These are phyloP conservation scores for Empidonax traillii DNA, from an alignment of 2,113 vertebrate species.

Conservation along the genomic window DNA sequence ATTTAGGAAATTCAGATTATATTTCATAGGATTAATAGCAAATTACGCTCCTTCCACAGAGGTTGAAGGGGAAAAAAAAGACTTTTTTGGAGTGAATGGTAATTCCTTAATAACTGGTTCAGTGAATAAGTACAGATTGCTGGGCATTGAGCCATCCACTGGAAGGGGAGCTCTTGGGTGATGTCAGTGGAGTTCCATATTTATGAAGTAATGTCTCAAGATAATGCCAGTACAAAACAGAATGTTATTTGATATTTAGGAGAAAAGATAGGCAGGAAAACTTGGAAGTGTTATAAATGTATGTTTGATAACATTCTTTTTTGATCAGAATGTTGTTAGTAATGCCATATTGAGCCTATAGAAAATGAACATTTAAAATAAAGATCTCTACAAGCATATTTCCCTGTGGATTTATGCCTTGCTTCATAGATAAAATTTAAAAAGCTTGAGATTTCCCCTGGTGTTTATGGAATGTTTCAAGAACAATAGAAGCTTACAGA, in stretches of 20 bases:
- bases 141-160: constrained; percentile 30
- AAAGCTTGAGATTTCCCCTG: background rate
- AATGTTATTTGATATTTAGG: constrained; percentile 23
- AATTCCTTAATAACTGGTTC: constrained; percentile 22
- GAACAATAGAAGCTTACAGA: background rate
- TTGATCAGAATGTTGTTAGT: constrained; percentile 10
- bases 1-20: background rate
- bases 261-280: background rate
- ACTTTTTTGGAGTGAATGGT: background rate
- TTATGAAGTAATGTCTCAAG: constrained; percentile 38
- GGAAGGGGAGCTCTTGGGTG: constrained; percentile 2
- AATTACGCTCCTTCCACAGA: background rate
- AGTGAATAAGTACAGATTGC: constrained; percentile 9
- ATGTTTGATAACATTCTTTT: constrained; percentile 51
- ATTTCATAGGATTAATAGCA: background rate
- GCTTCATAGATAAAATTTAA: background rate
- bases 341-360: constrained; percentile 5
- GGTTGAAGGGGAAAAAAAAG: background rate
- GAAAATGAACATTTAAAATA: background rate
- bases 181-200: constrained; percentile 30
- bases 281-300: constrained; percentile 30
- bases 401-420: background rate
- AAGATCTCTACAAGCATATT: background rate
- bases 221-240: constrained; percentile 49
- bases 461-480: background rate